Conservation (phyloP, 2,113 vertebrate species). For the Chroicocephalus ridibundus region DNA sequence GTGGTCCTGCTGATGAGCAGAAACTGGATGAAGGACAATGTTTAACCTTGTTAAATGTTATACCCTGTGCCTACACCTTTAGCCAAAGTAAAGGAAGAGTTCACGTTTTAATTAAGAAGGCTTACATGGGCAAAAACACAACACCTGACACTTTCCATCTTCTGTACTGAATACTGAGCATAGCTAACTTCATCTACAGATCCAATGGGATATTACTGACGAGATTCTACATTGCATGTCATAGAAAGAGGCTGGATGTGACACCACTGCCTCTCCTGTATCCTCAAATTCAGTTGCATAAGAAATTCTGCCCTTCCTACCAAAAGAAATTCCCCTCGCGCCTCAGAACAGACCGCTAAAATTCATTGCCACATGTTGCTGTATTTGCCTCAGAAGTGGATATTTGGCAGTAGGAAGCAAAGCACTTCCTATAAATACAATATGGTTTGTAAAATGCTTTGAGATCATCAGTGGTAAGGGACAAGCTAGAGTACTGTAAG, state of each 20-base stretch:
- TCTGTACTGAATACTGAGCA: background rate
- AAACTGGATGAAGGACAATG: background rate
- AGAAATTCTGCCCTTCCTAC: background rate
- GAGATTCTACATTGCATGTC: background rate
- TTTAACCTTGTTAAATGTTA: background rate
- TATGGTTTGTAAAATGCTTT: background rate
- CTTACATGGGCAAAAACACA: background rate
- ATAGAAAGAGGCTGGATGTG: background rate
- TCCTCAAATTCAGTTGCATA: background rate
- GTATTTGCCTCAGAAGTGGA: background rate
- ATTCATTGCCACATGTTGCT: background rate
- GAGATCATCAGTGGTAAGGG: background rate
- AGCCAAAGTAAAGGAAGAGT: background rate
- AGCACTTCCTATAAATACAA: background rate
- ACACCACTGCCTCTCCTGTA: background rate
- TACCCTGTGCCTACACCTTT: background rate
- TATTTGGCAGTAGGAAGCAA: background rate
- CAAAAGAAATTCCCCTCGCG: background rate
- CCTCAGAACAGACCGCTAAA: background rate
- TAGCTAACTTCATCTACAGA: background rate
- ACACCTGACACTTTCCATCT: background rate
- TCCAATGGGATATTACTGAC: background rate
- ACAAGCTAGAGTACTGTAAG: background rate
- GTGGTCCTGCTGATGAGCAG: background rate
- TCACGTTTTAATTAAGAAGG: background rate